Conservation (phyloP, 2,113 vertebrate species). For the Microcebus lehilahytsara region DNA sequence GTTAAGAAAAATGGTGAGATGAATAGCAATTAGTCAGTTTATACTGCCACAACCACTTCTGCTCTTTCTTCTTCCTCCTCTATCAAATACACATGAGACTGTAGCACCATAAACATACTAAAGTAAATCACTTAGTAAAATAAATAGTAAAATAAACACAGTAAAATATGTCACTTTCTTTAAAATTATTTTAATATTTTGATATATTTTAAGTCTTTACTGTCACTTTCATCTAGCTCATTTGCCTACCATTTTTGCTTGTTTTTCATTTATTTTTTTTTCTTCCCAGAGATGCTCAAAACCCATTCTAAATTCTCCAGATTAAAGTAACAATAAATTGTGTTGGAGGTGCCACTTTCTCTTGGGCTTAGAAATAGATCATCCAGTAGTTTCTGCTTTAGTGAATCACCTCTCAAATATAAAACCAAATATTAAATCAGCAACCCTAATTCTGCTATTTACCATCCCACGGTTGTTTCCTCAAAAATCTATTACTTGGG, state of each 20-base stretch:
- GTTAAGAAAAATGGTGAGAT: neutral
- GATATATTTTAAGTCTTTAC: neutral
- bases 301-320: neutral
- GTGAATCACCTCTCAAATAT: neutral
- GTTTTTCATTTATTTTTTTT: neutral
- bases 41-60: neutral
- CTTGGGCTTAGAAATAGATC: neutral
- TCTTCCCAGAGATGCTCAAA: neutral
- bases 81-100: neutral
- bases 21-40: neutral
- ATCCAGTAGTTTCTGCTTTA: neutral
- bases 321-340: neutral
- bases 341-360: too few relatives aligned
- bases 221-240: neutral
- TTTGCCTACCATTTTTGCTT: neutral
- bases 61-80: neutral
- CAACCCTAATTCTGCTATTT: neutral
- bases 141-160: too few relatives aligned
- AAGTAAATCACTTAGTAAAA: too few relatives aligned
- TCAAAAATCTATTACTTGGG: neutral
- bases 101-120: neutral
- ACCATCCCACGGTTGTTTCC: neutral
- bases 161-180: neutral
- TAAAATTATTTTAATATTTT: neutral
- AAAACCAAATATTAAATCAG: too few relatives aligned